Evolutionary conservation across 2,113 vertebrate species (phyloP), one percentile per base, ranked within the genome.

Genomic region (Acrocephalus kingi): DNA sequence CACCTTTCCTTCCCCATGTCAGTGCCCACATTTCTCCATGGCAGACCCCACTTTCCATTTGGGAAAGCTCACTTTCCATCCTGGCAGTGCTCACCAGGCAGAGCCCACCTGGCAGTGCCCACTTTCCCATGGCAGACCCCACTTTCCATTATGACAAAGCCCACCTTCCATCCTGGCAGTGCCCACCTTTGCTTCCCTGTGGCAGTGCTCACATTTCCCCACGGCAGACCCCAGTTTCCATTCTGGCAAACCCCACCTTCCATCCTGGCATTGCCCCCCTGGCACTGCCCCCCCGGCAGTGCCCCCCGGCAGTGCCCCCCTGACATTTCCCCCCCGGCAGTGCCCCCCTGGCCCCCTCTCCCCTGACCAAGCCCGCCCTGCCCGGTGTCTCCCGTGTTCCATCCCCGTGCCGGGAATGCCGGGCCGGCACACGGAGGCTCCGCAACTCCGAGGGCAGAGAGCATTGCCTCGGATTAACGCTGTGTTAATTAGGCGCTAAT

Each of bases 401-500:
- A 12, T 31, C 8, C 49, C 49, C 14, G 49, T 20, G 20, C 35
- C 48, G 4, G 49, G 10, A 22, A 9, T 5, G 27, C 67, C 49
- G 11, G 30, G 27, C 51, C 9, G 51, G 69, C 52, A 11, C 52
- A 3, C 9, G 30, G 52, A 56, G 17, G 4, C n/a, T n/a, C n/a
- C n/a, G 27, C 17, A 54, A 0, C 63, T 77, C 79, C 27, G 39
- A 88, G 45, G 56, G 56, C 46, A 89, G 56, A 75, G 71, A 89
- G 25, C 39, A 14, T 21, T 12, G 30, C 8, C 92, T 93, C 56
- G 30, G 41, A 67, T 79, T 85, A 74, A 90, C 87, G 75, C 56
- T 73, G 67, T 66, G 74, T 77, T 94, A 93, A 94, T 96, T 78
- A 94, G 92, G 71, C 81, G 45, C 66, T 95, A 96, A 96, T 96